phyloP scores from a whole-genome alignment of 1,140 invertebrate species.

The Solen grandis region DNA sequence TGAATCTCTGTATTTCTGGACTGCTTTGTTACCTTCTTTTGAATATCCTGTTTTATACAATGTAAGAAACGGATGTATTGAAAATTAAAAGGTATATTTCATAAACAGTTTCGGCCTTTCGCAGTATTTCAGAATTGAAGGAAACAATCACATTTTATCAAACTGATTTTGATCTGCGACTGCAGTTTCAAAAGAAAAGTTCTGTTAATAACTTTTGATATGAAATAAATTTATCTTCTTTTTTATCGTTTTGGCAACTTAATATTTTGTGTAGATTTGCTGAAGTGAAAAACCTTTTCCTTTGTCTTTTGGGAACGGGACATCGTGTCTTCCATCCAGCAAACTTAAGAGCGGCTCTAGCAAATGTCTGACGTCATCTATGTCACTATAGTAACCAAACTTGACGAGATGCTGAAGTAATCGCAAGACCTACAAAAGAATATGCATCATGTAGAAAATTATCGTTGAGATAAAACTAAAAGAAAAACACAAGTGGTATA shows the following conservation, averaged over 20 bases:
- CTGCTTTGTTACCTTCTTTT: slow-evolving; percentile 75
- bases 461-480: background rate
- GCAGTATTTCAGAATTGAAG: no score
- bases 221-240: no score
- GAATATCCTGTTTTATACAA: slow-evolving; percentile 68
- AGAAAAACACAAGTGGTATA: no score
- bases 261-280: no score
- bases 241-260: no score
- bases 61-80: no score
- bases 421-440: slow-evolving; percentile 72
- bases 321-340: slow-evolving; percentile 79
- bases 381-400: slow-evolving; percentile 80
- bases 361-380: slow-evolving; percentile 77
- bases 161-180: no score
- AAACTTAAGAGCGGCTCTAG: slow-evolving; percentile 77
- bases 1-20: slow-evolving; percentile 70
- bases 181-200: no score
- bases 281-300: slow-evolving; percentile 66
- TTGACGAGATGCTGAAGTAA: slow-evolving; percentile 79
- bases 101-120: no score
- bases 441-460: slow-evolving; percentile 17
- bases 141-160: no score
- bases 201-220: no score
- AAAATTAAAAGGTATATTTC: no score
- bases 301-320: slow-evolving; percentile 78